Conservation (phyloP, 2,113 vertebrate species). For the Jaculus jaculus region DNA sequence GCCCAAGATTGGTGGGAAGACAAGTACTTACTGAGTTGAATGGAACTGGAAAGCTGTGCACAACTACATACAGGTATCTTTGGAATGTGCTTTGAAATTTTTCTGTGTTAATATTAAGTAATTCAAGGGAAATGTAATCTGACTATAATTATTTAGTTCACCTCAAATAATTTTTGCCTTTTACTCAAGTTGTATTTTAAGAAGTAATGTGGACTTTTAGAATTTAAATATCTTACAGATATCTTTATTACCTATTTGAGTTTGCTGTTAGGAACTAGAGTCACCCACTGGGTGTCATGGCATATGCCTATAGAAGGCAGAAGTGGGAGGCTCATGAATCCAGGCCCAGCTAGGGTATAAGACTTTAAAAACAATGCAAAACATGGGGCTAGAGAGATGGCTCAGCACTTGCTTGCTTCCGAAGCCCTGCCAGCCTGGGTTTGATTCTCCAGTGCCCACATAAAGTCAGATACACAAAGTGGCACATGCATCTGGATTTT, state of each 20-base stretch:
- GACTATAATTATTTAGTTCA: neutral
- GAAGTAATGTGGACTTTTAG: neutral
- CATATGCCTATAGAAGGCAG: neutral
- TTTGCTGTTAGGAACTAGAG: neutral
- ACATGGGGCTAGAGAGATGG: too few species aligned
- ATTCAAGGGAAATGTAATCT: neutral
- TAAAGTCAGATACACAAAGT: too few species aligned
- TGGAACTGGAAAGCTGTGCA: neutral
- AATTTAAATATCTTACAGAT: conserved; percentile 29
- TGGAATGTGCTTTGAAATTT: neutral
- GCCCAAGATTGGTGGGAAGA: too few species aligned
- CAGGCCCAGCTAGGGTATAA: neutral
- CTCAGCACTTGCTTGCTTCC: too few species aligned
- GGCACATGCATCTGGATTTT: too few species aligned
- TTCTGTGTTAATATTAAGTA: neutral
- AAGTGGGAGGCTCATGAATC: neutral
- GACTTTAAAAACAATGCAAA: neutral
- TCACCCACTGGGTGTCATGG: neutral
- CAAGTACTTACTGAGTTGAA: neutral
- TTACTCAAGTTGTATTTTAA: neutral
- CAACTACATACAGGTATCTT: neutral
- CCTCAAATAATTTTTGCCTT: neutral
- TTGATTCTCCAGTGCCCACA: too few species aligned
- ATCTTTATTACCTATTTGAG: neutral
- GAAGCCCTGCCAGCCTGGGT: too few species aligned